Conservation (phyloP, 2,113 vertebrate species). For the Montifringilla adamsi region DNA sequence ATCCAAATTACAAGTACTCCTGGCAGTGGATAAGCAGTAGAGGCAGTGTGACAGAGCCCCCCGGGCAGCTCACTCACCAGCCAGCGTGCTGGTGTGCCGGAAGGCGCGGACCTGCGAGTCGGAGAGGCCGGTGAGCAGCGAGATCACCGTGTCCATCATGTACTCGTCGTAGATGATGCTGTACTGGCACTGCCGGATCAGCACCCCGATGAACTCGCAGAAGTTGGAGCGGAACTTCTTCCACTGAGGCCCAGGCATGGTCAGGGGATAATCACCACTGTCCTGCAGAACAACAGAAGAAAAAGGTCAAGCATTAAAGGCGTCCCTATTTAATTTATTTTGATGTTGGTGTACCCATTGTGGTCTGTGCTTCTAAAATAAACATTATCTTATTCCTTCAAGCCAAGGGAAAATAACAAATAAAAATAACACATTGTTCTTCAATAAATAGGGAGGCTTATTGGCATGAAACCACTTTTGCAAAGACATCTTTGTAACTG, state of each 20-base stretch:
- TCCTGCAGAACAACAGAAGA: conserved; percentile 76
- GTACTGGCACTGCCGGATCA: conserved; percentile 98
- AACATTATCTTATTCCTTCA: not conserved
- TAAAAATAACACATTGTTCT: not conserved
- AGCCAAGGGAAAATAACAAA: not conserved
- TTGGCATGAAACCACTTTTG: not conserved
- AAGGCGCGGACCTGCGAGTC: conserved; percentile 99
- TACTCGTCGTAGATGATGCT: conserved; percentile 99
- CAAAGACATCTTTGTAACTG: not conserved
- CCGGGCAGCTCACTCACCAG: conserved; percentile 77
- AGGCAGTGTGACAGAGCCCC: fast-evolving
- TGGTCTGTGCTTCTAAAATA: not conserved
- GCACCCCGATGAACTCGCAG: conserved; percentile 96
- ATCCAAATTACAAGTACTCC: fast-evolving
- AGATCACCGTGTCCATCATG: conserved; percentile 99
- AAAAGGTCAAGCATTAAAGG: not conserved
- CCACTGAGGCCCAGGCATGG: conserved; percentile 97
- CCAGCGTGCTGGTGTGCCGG: conserved; percentile 96
- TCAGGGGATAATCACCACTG: conserved; percentile 97
- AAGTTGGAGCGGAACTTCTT: conserved; percentile 99
- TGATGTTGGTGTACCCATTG: not conserved
- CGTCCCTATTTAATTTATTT: not conserved
- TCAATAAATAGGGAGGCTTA: not conserved
- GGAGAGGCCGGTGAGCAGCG: conserved; percentile 95
- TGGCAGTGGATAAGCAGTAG: not conserved